phyloP scores from a whole-genome alignment of 2,797 vertebrate species.

The Anguilla marmorata region DNA sequence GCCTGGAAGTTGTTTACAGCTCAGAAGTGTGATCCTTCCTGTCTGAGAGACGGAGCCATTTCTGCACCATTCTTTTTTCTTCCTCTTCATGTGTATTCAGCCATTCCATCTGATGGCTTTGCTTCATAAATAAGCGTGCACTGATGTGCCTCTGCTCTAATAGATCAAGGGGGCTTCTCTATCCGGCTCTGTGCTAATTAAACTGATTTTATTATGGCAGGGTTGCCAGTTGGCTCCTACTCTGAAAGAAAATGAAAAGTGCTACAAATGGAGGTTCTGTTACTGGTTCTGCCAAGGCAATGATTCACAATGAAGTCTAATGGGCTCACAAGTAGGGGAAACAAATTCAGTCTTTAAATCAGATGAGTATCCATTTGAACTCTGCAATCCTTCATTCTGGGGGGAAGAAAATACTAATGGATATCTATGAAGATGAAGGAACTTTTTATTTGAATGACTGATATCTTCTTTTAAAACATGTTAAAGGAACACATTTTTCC shows the following conservation, averaged over 20 bases:
- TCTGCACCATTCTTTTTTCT: not conserved
- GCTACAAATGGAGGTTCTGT: not conserved
- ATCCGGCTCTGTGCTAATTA: constrained; percentile 1
- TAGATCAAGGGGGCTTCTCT: constrained; percentile 1
- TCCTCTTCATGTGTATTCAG: not conserved
- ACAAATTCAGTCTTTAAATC: not conserved
- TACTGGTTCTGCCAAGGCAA: not conserved
- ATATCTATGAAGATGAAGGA: not conserved
- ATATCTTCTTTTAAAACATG: not conserved
- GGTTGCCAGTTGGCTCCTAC: not conserved
- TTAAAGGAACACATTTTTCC: not conserved
- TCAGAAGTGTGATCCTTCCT: not conserved
- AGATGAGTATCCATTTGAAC: not conserved
- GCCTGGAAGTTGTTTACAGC: constrained; percentile 1
- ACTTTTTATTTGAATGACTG: not conserved
- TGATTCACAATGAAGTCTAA: not conserved
- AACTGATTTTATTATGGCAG: not conserved
- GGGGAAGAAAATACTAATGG: not conserved
- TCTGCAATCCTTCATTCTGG: not conserved
- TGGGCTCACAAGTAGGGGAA: not conserved
- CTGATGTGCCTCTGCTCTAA: not conserved
- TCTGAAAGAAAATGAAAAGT: constrained; percentile 8
- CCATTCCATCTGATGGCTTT: not conserved
- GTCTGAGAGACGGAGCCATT: not conserved
- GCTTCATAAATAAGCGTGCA: not conserved